These are phyloP conservation scores for Ia io DNA, from an alignment of 2,113 vertebrate genomes.

Conservation along the genomic window DNA sequence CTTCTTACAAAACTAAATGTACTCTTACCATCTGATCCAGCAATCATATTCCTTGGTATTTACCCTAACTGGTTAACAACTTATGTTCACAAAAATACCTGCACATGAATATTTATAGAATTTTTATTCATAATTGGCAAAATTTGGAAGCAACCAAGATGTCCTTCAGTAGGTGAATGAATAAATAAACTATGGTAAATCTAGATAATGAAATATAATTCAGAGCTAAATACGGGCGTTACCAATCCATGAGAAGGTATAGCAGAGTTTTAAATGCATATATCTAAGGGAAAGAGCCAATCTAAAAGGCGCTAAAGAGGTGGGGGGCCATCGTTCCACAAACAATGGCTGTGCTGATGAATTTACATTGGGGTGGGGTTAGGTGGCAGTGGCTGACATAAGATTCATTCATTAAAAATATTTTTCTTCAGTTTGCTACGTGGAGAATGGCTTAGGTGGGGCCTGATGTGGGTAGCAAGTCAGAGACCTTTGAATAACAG, in stretches of 20 bases:
- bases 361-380: not conserved
- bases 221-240: not conserved
- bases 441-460: not conserved
- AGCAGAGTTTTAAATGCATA: not conserved
- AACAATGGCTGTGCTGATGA: not conserved
- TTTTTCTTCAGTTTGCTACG: not conserved
- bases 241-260: not conserved
- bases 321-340: rapidly evolving
- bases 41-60: not conserved
- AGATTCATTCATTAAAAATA: not conserved
- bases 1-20: not conserved
- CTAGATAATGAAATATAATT: not conserved
- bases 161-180: not conserved
- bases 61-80: not conserved
- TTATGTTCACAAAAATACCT: not conserved
- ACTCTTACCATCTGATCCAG: not conserved
- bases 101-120: not conserved
- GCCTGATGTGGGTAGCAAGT: not conserved
- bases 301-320: not conserved
- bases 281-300: not conserved
- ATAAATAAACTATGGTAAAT: not conserved
- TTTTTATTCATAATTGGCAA: not conserved
- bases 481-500: not conserved
- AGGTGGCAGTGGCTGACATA: not conserved
- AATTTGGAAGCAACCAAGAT: not conserved